Conservation (phyloP, 1,140 invertebrate species). For the Phymastichus coffea region DNA sequence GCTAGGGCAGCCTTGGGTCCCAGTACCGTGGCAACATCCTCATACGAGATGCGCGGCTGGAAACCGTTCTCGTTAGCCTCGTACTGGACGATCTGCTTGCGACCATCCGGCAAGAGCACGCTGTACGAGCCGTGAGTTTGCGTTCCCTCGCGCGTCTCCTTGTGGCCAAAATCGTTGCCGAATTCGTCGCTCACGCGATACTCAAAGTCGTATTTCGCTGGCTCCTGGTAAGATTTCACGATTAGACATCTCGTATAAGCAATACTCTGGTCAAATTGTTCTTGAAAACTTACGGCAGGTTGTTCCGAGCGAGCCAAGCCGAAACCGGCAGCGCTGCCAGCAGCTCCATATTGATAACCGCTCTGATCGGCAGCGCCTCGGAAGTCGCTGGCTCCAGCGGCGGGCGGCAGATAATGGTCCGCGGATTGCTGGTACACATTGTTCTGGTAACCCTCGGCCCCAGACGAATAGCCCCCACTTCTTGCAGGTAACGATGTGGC, state of each 20-base stretch:
- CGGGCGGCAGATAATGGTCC: constrained; percentile 14
- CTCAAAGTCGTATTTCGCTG: constrained; percentile 74
- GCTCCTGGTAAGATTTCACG: no score
- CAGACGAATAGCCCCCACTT: not conserved
- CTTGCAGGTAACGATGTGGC: not conserved
- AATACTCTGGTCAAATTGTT: no score
- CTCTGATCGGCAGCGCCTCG: not conserved
- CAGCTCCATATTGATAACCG: not conserved
- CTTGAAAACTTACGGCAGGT: not conserved
- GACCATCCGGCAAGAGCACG: constrained; percentile 74
- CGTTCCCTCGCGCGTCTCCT: constrained; percentile 69
- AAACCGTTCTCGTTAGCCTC: constrained; percentile 75
- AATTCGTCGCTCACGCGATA: constrained; percentile 72
- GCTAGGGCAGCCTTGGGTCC: not conserved
- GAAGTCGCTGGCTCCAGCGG: no score
- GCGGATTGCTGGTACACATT: not conserved
- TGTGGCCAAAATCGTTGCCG: constrained; percentile 72
- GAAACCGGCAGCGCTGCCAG: not conserved
- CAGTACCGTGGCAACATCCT: constrained; percentile 53
- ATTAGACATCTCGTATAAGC: no score
- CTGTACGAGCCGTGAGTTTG: constrained; percentile 69
- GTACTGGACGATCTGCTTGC: constrained; percentile 77
- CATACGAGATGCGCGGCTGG: constrained; percentile 74
- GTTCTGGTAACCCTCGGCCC: not conserved
- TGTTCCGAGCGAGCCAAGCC: not conserved